Percentiles rank a stretch among this genome's conserved stretches.
Conservation (phyloP, 2,113 vertebrate genomes). For the Pogonocichla stellata region DNA sequence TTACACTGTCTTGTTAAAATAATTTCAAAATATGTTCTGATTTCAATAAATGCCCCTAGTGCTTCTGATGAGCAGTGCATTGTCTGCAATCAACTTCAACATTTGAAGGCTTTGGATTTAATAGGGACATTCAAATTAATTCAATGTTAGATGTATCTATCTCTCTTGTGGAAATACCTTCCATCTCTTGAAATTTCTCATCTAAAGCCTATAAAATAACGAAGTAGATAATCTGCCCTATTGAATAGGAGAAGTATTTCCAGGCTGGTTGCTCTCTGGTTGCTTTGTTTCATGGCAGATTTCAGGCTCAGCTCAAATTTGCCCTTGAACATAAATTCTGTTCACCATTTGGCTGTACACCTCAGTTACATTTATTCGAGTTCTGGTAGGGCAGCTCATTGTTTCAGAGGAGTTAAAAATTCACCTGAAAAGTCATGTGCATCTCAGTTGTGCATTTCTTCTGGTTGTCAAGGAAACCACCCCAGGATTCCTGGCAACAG, state of each 20-base stretch:
- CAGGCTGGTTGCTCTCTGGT: neutral
- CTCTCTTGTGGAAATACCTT: neutral
- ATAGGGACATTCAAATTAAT: neutral
- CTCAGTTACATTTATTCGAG: neutral
- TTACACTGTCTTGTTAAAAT: neutral
- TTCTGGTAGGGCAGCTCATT: neutral
- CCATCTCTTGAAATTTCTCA: neutral
- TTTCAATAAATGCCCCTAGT: neutral
- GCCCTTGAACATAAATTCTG: neutral
- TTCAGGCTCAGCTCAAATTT: neutral
- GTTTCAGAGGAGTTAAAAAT: constrained; percentile 23
- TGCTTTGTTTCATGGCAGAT: neutral
- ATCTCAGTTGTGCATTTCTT: constrained; percentile 7
- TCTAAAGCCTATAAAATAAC: neutral
- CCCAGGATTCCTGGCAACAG: constrained; percentile 57
- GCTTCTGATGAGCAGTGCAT: neutral
- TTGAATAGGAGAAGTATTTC: neutral
- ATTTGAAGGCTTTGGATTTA: neutral
- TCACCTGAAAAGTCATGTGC: constrained; percentile 44
- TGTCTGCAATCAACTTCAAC: neutral
- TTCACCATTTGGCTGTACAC: neutral
- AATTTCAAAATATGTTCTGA: neutral
- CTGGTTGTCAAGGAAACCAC: constrained; percentile 64
- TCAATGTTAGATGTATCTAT: neutral
- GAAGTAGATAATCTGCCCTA: neutral